Evolutionary conservation across 2,113 vertebrate species (phyloP), one percentile per base, ranked within the genome.

Genomic region (Talpa occidentalis): DNA sequence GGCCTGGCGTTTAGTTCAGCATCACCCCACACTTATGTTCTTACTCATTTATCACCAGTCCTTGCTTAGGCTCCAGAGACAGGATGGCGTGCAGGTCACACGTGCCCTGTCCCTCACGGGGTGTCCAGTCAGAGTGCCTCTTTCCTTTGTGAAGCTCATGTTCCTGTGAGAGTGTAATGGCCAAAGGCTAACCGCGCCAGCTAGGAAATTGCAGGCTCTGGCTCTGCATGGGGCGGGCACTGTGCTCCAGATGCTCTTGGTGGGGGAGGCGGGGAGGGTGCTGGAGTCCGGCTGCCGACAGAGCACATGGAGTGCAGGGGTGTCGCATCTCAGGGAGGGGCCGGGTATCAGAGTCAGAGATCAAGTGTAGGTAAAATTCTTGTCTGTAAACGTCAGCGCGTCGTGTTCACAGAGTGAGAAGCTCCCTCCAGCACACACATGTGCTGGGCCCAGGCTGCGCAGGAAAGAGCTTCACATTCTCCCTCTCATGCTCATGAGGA

Each of bases 171-270:
- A n/a, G 26, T 32, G 73, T 83, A n/a, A 54, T 86, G 81, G 84
- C 52, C 70, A 84, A 28, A 32, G 69, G 12, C 66, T 72, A 70
- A 83, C 91, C 24, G 47, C 47, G 59, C 37, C 88, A 80, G 83
- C 24, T 93, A 91, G 95, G 89, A 11, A 74, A 83, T 22, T 32
- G 47, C 89, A 94, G 96, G 59, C 94, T 88, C 96, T 91, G 26
- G 28, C 6, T 19, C 8, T 87, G 56, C 94, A 56, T 35, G 60
- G 97, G 94, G 87, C 85, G 97, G 94, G 87, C 85, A 1, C 90
- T 62, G 76, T 64, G 28, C 3, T 22, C 37, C n/a, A 32, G 3
- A 76, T 79, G 72, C 19, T 54, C 88, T 69, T 94, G n/a, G n/a
- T n/a, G n/a, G n/a, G n/a, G n/a, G n/a, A n/a, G n/a, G n/a, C n/a